These are phyloP conservation scores for Ammodytes marinus DNA, from an alignment of 2,113 vertebrate genomes.

Conservation along the genomic window DNA sequence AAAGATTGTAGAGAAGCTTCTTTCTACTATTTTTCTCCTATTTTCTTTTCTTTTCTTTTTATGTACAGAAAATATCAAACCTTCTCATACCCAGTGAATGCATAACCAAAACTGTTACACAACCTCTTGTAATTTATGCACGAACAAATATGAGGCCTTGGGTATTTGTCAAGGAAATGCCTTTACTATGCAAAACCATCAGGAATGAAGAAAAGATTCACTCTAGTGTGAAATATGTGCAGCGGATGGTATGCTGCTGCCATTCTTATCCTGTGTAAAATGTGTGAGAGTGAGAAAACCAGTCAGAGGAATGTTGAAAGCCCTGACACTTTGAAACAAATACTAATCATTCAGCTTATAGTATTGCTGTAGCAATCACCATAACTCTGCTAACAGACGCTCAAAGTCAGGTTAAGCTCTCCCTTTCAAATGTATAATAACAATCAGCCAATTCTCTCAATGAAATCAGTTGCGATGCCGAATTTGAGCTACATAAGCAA, in stretches of 20 bases:
- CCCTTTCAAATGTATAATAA: not conserved
- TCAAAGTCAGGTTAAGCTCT: conserved; percentile 25
- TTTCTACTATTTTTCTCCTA: conserved; percentile 1
- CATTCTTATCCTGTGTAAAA: conserved; percentile 46
- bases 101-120: conserved; percentile 4
- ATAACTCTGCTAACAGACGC: conserved; percentile 39
- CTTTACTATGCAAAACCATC: conserved; percentile 28
- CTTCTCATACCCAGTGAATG: conserved; percentile 17
- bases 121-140: conserved; percentile 14
- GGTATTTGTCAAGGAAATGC: conserved; percentile 29
- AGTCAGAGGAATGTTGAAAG: conserved; percentile 41
- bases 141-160: conserved; percentile 14
- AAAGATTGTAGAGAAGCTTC: conserved; percentile 2
- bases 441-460: conserved; percentile 25
- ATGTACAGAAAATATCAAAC: not conserved
- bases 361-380: conserved; percentile 43
- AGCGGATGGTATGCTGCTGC: conserved; percentile 30
- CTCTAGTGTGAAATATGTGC: conserved; percentile 23
- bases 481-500: conserved; percentile 52
- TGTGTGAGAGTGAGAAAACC: conserved; percentile 35
- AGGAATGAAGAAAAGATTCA: conserved; percentile 21
- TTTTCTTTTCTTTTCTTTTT: not conserved
- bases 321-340: conserved; percentile 33
- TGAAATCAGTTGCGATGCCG: conserved; percentile 40
- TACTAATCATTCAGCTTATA: conserved; percentile 17